phyloP scores from a whole-genome alignment of 2,888 invertebrate genomes.

The Deilephila elpenor region DNA sequence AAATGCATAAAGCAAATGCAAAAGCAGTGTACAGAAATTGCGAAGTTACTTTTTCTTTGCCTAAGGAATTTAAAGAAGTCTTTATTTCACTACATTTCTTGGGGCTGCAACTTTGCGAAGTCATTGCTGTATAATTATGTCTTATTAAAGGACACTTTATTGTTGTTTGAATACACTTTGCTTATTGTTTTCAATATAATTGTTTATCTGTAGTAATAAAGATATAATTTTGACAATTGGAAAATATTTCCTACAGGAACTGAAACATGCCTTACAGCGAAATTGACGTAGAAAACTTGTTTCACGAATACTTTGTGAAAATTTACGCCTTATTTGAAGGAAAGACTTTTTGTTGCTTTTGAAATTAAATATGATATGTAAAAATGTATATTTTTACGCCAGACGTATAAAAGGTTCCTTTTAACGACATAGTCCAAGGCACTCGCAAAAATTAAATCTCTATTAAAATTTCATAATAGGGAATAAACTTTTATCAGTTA shows the following conservation, averaged over 20 bases:
- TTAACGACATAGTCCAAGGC: slow-evolving; percentile 61
- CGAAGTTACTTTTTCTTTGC: slow-evolving; percentile 21
- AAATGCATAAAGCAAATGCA: slow-evolving; percentile 25
- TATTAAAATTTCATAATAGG: slow-evolving; percentile 82
- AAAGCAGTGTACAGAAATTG: slow-evolving; percentile 26
- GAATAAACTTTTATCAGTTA: slow-evolving; percentile 82
- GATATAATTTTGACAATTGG: too few species aligned
- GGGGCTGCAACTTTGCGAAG: slow-evolving; percentile 19
- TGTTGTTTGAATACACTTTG: not conserved
- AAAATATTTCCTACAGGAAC: not conserved
- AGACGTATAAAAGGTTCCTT: not conserved
- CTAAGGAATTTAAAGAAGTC: slow-evolving; percentile 21
- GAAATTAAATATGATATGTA: not conserved
- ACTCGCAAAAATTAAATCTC: slow-evolving; percentile 79
- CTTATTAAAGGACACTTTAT: slow-evolving; percentile 35
- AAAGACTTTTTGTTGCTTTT: not conserved
- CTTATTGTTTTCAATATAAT: not conserved
- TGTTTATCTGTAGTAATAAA: too few species aligned
- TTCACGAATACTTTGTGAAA: too few species aligned
- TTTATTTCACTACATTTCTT: slow-evolving; percentile 25
- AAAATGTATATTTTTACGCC: not conserved
- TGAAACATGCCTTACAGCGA: too few species aligned
- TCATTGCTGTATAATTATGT: slow-evolving; percentile 24
- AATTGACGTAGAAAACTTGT: too few species aligned
- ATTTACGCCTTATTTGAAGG: too few species aligned